Base-by-base conservation (phyloP, 37 sponge, comb jelly and placozoan species). In the Amphimedon queenslandica region DNA sequence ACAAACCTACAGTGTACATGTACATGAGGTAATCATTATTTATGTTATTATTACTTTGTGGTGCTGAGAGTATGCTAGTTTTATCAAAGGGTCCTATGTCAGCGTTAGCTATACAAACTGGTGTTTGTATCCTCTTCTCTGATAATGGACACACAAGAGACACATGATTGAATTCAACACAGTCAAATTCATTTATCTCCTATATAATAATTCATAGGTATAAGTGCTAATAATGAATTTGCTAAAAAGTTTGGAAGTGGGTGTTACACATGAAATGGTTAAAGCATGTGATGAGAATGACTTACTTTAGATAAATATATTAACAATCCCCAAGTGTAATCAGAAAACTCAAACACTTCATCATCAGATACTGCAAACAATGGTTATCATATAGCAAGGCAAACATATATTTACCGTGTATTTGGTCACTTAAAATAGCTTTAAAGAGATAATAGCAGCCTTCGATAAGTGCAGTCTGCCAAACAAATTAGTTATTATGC, bases 281-380 rank as follows among this genome's bases (percentile, higher is more conserved):
- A n/a, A n/a, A n/a, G n/a, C 13, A 13, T 18, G 8, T 8, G 13
- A 8, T 47, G n/a, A n/a, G 53, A 18, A 47, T 18, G 13, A 8
- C 13, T 47, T 47, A 47, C 53, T 13, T 47, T 8, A 13, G 53
- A 38, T 20, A 5, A 40, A 40, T 40, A 23, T 23, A 69, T 69
- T 25, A 69, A 23, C 37, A 69, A 42, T 37, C 25, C 40, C 70
- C 70, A 69, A 29, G 38, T 5, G 5, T 69, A 69, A 40, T 69
- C 70, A 69, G 41, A 40, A 40, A 40, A 69, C 70, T 69, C 70
- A 69, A 69, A 69, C 42, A 69, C 40, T 40, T 69, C 11, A 4
- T 3, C 5, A 16, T 36, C 70, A 3, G 8, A 28, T 3, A 69
- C 70, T 69, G 25, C 29, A n/a, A n/a, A n/a, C n/a, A n/a, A n/a